phyloP scores from a whole-genome alignment of 2,113 vertebrate species.

The Spizaetus ornatus region DNA sequence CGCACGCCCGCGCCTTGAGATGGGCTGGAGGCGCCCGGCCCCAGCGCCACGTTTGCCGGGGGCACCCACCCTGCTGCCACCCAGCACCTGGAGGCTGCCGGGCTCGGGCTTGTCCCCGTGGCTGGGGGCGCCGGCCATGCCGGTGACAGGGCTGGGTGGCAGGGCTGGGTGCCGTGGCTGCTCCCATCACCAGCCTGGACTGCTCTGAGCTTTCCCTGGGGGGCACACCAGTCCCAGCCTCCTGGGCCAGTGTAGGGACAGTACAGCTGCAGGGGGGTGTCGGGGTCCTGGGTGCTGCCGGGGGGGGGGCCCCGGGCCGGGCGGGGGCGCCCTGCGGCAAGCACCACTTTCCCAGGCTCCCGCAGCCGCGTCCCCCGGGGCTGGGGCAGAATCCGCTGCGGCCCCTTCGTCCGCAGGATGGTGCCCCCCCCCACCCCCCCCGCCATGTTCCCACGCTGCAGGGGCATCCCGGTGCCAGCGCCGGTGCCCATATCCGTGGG shows the following conservation, averaged over 20 bases:
- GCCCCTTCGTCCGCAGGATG: neutral
- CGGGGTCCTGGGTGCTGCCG: neutral
- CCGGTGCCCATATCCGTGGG: conserved; percentile 21
- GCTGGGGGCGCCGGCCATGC: too few relatives aligned
- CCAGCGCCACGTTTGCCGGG: rapidly evolving
- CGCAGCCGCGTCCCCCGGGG: rapidly evolving
- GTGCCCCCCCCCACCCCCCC: neutral
- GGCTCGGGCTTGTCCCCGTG: rapidly evolving
- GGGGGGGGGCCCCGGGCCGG: rapidly evolving
- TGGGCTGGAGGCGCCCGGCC: neutral
- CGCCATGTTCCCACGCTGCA: neutral
- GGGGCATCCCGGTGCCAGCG: neutral
- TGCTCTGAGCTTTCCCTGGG: neutral
- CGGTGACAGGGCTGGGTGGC: neutral
- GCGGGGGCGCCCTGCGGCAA: neutral
- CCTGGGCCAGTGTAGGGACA: neutral
- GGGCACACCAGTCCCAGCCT: neutral
- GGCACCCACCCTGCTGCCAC: rapidly evolving
- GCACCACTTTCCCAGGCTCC: neutral
- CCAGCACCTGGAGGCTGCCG: neutral
- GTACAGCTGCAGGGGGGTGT: too few relatives aligned
- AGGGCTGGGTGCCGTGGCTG: neutral
- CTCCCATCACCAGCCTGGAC: neutral
- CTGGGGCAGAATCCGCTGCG: rapidly evolving
- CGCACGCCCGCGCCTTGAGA: rapidly evolving